Evolutionary conservation across 1,140 invertebrate species (phyloP).

Genomic region (Lepidotrigona ventralis): DNA sequence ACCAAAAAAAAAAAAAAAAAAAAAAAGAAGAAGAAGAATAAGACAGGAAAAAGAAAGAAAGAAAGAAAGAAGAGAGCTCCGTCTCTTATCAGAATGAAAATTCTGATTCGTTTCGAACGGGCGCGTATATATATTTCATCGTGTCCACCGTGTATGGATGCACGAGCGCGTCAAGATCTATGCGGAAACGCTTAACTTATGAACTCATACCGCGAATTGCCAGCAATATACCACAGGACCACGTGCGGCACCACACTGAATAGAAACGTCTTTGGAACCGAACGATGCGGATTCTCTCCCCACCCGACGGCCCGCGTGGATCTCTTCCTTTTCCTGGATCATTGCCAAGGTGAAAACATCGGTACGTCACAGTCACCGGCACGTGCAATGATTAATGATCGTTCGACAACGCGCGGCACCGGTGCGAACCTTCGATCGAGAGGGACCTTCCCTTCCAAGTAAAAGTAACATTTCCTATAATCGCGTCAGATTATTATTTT

Average conservation of each 20-base stretch:
- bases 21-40: no score
- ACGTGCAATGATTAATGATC: conserved; percentile 59
- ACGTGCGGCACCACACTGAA: conserved; percentile 51
- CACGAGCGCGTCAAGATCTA: conserved; percentile 47
- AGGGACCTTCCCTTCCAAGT: no score
- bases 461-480: no score
- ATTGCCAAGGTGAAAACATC: conserved; percentile 72
- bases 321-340: conserved; percentile 68
- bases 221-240: conserved; percentile 60
- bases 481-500: no score
- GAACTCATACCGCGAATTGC: conserved; percentile 57
- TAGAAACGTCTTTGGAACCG: conserved; percentile 61
- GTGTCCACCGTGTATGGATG: conserved; percentile 18
- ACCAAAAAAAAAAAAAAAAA: no score
- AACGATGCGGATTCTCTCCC: conserved; percentile 20
- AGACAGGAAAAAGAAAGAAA: no score
- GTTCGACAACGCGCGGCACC: conserved; percentile 42
- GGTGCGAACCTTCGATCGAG: no score
- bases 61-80: no score
- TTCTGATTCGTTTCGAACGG: background rate
- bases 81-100: background rate
- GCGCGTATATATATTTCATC: background rate
- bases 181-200: conserved; percentile 63
- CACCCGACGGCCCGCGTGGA: background rate
- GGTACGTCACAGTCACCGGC: conserved; percentile 61